A percentile compares a stretch with the other conserved stretches of the same genome.
These are phyloP conservation scores for Trachymyrmex septentrionalis DNA, from an alignment of 1,140 invertebrate genomes.

Conservation along the genomic window DNA sequence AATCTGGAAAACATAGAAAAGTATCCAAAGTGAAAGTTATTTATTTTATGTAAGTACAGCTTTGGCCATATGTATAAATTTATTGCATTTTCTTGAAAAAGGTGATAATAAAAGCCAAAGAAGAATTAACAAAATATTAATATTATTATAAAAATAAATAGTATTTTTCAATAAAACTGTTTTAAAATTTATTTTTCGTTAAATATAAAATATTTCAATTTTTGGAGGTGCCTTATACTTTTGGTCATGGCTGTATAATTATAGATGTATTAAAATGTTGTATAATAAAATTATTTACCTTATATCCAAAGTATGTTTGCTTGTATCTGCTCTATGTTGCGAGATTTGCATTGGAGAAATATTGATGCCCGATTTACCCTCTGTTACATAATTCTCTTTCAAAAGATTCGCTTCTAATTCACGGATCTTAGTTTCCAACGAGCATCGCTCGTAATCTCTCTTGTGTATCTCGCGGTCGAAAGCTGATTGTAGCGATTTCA, in stretches of 20 bases:
- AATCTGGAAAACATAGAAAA: constrained; percentile 43
- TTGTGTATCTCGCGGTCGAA: constrained; percentile 82
- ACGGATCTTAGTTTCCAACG: constrained; percentile 79
- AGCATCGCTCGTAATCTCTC: constrained; percentile 79
- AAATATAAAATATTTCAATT: too few relatives aligned
- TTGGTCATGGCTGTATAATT: too few relatives aligned
- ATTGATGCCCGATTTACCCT: constrained; percentile 24
- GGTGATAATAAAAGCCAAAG: too few relatives aligned
- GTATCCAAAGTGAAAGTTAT: constrained; percentile 21
- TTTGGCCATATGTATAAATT: too few relatives aligned
- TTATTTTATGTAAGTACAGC: constrained; percentile 28
- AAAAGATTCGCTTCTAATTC: constrained; percentile 80
- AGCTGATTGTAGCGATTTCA: constrained; percentile 77
- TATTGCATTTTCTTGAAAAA: too few relatives aligned
- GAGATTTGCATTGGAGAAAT: constrained; percentile 27
- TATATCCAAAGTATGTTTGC: constrained; percentile 62
- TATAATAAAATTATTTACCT: constrained; percentile 56
- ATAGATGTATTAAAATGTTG: background rate
- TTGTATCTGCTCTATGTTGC: constrained; percentile 11
- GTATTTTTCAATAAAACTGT: too few relatives aligned
- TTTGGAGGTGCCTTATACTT: too few relatives aligned
- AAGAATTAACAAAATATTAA: too few relatives aligned
- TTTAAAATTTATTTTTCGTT: too few relatives aligned
- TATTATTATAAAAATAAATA: constrained; percentile 16
- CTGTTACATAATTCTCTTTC: constrained; percentile 57